Conservation (phyloP, 2,888 invertebrate genomes). For the Melangyna quadrimaculata region DNA sequence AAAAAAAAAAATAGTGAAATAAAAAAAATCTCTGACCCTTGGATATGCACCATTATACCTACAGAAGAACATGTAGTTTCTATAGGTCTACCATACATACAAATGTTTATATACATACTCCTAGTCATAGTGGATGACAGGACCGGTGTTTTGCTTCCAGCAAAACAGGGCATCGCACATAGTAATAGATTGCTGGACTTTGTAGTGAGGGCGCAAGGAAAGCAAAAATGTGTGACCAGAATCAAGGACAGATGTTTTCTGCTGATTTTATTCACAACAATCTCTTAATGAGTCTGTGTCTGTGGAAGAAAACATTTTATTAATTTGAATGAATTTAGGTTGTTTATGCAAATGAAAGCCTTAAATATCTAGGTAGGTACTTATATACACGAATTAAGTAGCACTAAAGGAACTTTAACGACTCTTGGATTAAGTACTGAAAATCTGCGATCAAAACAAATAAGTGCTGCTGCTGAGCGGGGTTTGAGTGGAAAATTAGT, state of each 20-base stretch:
- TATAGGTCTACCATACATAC: too few species aligned
- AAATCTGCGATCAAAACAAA: too few species aligned
- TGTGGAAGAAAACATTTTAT: neutral
- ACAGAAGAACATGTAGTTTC: too few species aligned
- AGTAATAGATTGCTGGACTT: constrained; percentile 18
- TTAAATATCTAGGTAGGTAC: too few species aligned
- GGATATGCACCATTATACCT: neutral
- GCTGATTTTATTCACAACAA: neutral
- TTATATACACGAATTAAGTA: too few species aligned
- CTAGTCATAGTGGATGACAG: constrained; percentile 40
- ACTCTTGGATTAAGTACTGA: too few species aligned
- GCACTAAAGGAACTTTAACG: too few species aligned
- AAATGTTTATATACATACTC: neutral
- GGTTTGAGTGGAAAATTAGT: too few species aligned
- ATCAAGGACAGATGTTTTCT: constrained; percentile 51
- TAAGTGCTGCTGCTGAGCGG: too few species aligned
- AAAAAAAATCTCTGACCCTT: constrained; percentile 59
- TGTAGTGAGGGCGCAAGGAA: constrained; percentile 54
- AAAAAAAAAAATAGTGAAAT: neutral
- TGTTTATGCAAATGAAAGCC: neutral
- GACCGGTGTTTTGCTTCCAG: constrained; percentile 12
- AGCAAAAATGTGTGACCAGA: constrained; percentile 32
- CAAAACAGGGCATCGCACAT: constrained; percentile 55
- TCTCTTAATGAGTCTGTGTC: neutral
- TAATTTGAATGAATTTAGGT: neutral